A percentile compares a stretch with the other conserved stretches of the same genome.
Evolutionary conservation across 1,140 invertebrate species (phyloP).

Genomic region (Drosophila sp.): DNA sequence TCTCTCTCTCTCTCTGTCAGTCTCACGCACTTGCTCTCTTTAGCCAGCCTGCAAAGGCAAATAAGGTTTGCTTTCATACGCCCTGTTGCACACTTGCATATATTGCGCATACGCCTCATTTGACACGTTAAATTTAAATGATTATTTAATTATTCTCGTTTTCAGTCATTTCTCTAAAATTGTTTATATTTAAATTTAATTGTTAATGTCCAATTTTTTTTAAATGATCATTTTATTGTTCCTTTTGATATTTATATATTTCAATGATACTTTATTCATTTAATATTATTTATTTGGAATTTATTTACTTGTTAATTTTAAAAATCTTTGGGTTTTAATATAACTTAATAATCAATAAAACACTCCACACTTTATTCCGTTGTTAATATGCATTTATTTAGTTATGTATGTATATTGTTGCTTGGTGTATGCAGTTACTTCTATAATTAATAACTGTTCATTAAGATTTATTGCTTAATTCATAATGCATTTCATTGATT

Average conservation of each 20-base stretch:
- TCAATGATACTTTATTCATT: no score
- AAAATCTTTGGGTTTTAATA: no score
- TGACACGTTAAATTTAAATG: not conserved
- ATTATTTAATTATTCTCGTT: no score
- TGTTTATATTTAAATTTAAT: no score
- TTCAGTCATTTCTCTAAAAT: no score
- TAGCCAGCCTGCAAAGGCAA: conserved; percentile 15
- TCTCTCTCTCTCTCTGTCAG: conserved; percentile 21
- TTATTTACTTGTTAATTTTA: no score
- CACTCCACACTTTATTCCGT: conserved; percentile 15
- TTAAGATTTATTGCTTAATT: conserved; percentile 67
- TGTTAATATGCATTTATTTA: conserved; percentile 68
- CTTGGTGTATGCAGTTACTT: conserved; percentile 53
- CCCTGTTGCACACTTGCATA: conserved; percentile 67
- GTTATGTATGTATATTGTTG: conserved; percentile 37
- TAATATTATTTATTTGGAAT: no score
- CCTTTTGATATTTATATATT: no score
- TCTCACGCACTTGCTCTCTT: conserved; percentile 39
- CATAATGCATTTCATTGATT: conserved; percentile 51
- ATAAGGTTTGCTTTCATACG: conserved; percentile 33
- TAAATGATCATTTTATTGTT: no score
- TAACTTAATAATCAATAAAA: not conserved
- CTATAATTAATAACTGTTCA: conserved; percentile 62
- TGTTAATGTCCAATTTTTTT: no score
- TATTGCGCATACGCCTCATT: conserved; percentile 54